Conservation (phyloP, 1,140 invertebrate species). For the Apis cerana region DNA sequence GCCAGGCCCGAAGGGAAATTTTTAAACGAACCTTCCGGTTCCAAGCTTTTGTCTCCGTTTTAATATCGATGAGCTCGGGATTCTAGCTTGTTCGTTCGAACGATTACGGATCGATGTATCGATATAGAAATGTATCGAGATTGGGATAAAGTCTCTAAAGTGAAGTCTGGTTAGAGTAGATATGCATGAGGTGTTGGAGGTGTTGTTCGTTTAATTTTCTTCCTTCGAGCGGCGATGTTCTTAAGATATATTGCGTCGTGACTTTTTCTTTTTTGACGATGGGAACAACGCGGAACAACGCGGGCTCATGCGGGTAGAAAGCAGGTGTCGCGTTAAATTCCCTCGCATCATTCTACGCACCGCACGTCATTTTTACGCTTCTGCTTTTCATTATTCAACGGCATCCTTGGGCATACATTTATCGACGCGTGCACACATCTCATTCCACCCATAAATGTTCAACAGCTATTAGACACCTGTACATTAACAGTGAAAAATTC, state of each 20-base stretch:
- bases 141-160: too few species aligned
- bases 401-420: background rate
- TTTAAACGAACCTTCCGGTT: background rate
- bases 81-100: too few species aligned
- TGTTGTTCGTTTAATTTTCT: too few species aligned
- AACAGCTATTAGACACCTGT: background rate
- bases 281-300: background rate
- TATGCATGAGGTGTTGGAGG: too few species aligned
- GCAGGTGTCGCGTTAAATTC: slow-evolving; percentile 41
- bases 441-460: slow-evolving; percentile 4
- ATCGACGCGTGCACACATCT: background rate
- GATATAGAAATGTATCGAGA: too few species aligned
- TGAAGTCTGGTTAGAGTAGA: too few species aligned
- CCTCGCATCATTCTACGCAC: slow-evolving; percentile 8
- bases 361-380: slow-evolving; percentile 2
- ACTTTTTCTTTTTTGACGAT: background rate
- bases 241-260: background rate
- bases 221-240: too few species aligned
- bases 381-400: slow-evolving; percentile 7
- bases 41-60: background rate
- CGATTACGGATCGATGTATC: too few species aligned
- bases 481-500: too few species aligned
- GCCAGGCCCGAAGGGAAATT: background rate
- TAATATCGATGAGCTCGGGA: background rate
- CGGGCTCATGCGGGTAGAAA: slow-evolving; percentile 23